A percentile compares a stretch with the other conserved stretches of the same genome.
phyloP scores from a whole-genome alignment of 2,888 invertebrate genomes.

The Ormyrus labotus region DNA sequence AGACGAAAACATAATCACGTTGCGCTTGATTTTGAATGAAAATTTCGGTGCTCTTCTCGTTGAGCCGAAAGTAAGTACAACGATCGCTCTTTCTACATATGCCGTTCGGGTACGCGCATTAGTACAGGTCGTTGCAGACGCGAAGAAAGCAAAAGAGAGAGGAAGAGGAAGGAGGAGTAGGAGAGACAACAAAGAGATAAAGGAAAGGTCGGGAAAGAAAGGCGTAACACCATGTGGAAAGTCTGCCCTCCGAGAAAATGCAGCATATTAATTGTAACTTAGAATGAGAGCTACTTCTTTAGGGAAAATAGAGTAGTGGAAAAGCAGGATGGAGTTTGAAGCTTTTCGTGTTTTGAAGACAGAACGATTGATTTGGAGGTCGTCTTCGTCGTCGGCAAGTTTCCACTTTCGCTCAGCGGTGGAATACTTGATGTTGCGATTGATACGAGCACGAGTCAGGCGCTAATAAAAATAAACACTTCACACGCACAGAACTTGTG shows the following conservation, averaged over 20 bases:
- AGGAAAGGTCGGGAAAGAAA: slow-evolving; percentile 36
- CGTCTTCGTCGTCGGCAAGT: slow-evolving; percentile 25
- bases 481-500: slow-evolving; percentile 4
- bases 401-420: slow-evolving; percentile 18
- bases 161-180: neutral
- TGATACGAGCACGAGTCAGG: slow-evolving; percentile 46
- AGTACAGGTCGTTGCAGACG: neutral
- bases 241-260: neutral
- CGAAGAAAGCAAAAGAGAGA: slow-evolving; percentile 24
- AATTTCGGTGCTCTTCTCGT: neutral
- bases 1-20: slow-evolving; percentile 2
- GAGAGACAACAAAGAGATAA: slow-evolving; percentile 5
- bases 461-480: slow-evolving; percentile 48
- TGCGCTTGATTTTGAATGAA: neutral
- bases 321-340: slow-evolving; percentile 31
- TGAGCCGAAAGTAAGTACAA: neutral
- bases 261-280: no score
- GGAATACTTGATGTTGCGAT: slow-evolving; percentile 21
- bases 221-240: slow-evolving; percentile 46
- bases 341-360: slow-evolving; percentile 1
- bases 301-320: slow-evolving; percentile 22
- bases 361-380: slow-evolving; percentile 17
- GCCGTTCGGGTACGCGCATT: no score
- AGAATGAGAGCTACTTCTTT: no score
- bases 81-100: neutral